These are phyloP conservation scores for Chaenodraco wilsoni DNA, from an alignment of 2,797 vertebrate species.

Conservation along the genomic window DNA sequence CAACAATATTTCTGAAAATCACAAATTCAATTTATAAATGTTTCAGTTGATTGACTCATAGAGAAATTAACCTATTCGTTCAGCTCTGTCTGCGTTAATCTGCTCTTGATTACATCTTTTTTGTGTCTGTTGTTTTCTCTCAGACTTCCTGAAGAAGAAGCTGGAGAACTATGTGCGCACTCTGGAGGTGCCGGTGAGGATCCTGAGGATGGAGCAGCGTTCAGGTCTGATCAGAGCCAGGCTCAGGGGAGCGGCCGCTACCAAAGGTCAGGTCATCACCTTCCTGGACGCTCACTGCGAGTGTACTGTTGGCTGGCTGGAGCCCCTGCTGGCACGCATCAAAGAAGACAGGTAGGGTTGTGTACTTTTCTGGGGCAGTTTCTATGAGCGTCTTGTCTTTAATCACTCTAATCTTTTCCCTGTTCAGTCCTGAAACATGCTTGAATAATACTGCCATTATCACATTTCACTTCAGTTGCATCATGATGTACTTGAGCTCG, in stretches of 20 bases:
- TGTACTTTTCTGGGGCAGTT: not conserved
- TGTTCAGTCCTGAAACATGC: constrained; percentile 18
- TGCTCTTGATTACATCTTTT: not conserved
- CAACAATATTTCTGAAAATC: not conserved
- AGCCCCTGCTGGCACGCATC: constrained; percentile 93
- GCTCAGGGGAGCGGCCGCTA: constrained; percentile 91
- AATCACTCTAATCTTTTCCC: constrained; percentile 24
- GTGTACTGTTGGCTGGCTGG: constrained; percentile 94
- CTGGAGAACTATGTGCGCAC: constrained; percentile 89
- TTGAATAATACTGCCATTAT: constrained; percentile 37
- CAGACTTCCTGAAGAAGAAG: constrained; percentile 93
- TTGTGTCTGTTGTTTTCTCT: constrained; percentile 11
- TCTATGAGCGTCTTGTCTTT: constrained; percentile 11
- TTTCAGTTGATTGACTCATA: not conserved
- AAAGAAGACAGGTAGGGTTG: constrained; percentile 91
- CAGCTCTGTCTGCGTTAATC: not conserved
- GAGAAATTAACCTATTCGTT: not conserved
- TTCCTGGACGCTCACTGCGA: constrained; percentile 99
- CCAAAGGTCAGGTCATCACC: constrained; percentile 93
- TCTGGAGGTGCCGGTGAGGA: constrained; percentile 88
- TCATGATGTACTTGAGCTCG: constrained; percentile 38
- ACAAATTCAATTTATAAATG: not conserved
- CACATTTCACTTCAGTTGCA: constrained; percentile 62
- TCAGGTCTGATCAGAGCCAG: constrained; percentile 95
- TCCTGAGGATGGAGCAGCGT: constrained; percentile 95